Evolutionary conservation across 92 coral and sea anemone species (phyloP).

Genomic region (Muricea muricata): DNA sequence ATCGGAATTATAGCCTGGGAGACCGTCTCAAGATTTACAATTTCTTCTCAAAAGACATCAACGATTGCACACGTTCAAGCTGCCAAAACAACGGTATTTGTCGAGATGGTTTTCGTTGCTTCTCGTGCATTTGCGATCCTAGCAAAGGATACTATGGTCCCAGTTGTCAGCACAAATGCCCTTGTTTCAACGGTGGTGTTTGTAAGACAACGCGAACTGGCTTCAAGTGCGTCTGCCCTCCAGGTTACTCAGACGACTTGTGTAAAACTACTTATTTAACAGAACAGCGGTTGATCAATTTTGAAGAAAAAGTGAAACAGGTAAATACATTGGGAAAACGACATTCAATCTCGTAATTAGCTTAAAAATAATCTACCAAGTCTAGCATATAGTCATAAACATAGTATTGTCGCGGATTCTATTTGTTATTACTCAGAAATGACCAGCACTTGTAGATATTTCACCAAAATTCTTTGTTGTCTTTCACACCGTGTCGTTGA

Average conservation of each 20-base stretch:
- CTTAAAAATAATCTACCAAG: too few relatives aligned
- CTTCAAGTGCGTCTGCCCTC: slow-evolving; percentile 45
- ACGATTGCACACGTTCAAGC: slow-evolving; percentile 58
- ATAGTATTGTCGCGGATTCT: too few relatives aligned
- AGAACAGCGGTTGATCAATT: neutral
- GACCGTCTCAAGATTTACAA: slow-evolving; percentile 69
- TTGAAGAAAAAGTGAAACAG: slow-evolving; percentile 17
- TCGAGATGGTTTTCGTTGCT: slow-evolving; percentile 69
- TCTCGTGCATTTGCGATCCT: slow-evolving; percentile 55
- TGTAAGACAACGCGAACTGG: slow-evolving; percentile 36
- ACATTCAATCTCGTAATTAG: too few relatives aligned
- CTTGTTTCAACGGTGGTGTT: slow-evolving; percentile 46
- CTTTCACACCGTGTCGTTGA: too few relatives aligned
- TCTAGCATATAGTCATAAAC: too few relatives aligned
- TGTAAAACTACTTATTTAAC: slow-evolving; percentile 41
- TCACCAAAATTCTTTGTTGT: too few relatives aligned
- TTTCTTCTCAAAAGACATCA: slow-evolving; percentile 57
- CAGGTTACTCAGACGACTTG: slow-evolving; percentile 38
- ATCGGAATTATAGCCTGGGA: slow-evolving; percentile 65
- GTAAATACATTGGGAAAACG: too few relatives aligned
- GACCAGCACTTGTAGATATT: too few relatives aligned
- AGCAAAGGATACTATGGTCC: slow-evolving; percentile 45
- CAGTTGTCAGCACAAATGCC: slow-evolving; percentile 41
- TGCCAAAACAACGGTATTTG: slow-evolving; percentile 68
- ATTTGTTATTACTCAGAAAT: too few relatives aligned